Evolutionary conservation across 2,888 invertebrate species (phyloP).

Genomic region (Amblyjoppa fuscipennis): DNA sequence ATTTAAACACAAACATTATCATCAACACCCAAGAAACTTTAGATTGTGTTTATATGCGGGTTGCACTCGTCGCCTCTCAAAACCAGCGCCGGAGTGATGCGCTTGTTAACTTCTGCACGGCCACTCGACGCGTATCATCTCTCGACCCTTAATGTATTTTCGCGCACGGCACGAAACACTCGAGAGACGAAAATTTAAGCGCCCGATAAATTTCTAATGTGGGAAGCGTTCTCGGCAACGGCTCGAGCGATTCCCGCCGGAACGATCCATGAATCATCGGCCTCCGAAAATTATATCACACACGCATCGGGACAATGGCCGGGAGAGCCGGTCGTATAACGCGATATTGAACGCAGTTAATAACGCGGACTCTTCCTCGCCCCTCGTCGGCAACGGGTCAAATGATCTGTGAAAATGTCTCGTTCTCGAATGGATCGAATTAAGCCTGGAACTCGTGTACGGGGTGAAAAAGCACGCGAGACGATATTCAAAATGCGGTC

Average conservation of each 20-base stretch:
- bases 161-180: no score
- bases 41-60: no score
- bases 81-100: no score
- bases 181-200: no score
- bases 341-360: slow-evolving; percentile 58
- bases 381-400: slow-evolving; percentile 26
- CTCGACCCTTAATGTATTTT: not conserved
- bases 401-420: slow-evolving; percentile 59
- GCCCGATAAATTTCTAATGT: no score
- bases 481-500: no score
- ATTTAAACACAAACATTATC: no score
- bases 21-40: no score
- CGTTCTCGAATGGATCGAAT: slow-evolving; percentile 21
- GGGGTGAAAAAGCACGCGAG: no score
- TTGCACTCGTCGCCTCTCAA: no score
- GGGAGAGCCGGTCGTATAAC: slow-evolving; percentile 34
- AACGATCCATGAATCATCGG: slow-evolving; percentile 30
- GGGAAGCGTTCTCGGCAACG: no score
- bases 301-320: slow-evolving; percentile 3
- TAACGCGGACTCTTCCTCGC: slow-evolving; percentile 15
- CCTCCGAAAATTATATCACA: slow-evolving; percentile 9
- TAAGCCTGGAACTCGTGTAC: not conserved
- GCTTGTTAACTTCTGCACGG: slow-evolving; percentile 28
- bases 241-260: no score
- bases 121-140: slow-evolving; percentile 7